Base-by-base conservation (phyloP, 2,888 invertebrate genomes). In the Dorcus hopei region DNA sequence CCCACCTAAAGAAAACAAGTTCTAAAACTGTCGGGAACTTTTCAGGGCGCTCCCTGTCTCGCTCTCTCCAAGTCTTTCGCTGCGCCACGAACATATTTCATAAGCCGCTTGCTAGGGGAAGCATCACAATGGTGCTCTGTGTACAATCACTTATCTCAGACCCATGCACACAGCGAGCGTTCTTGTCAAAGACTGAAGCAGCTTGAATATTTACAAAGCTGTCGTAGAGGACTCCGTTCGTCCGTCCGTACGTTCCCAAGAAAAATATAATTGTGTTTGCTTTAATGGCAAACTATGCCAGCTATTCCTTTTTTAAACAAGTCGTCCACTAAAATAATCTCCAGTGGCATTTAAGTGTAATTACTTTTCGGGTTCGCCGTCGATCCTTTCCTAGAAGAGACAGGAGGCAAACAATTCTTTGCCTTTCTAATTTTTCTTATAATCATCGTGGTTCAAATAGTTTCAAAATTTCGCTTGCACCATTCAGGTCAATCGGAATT, bases 131-230 rank as follows among this genome's bases (percentile, higher is more conserved):
- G 63, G 68, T 58, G 61, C 61, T 59, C 62, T 60, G 60, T 63
- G 61, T 65, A 67, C 68, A 70, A 70, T 70, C 69, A 70, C 67
- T 70, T 70, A 70, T 70, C 67, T 68, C 60, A 58, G 61, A 45
- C 45, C 45, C 45, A 19, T 45, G 16, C 14, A 23, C 42, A 41
- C 19, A 26, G 33, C 39, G 47, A 39, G 51, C 51, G 48, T 51
- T 57, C 59, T 57, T 56, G 54, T 61, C 58, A 59, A 59, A 61
- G 51, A 45, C 57, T 52, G 55, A 50, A 57, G 53, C 51, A 53
- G 49, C 53, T 59, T 53, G 50, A 59, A 59, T 57, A 57, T 61
- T 58, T 58, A 61, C 61, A 58, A 61, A 61, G 59, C 59, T 59
- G 57, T 53, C 59, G 52, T 61, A 50, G 59, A 61, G 59, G 58